A percentile compares a stretch with the other conserved stretches of the same genome.
These are phyloP conservation scores for Scaptomyza flava DNA, from an alignment of 2,888 invertebrate genomes.

Conservation along the genomic window DNA sequence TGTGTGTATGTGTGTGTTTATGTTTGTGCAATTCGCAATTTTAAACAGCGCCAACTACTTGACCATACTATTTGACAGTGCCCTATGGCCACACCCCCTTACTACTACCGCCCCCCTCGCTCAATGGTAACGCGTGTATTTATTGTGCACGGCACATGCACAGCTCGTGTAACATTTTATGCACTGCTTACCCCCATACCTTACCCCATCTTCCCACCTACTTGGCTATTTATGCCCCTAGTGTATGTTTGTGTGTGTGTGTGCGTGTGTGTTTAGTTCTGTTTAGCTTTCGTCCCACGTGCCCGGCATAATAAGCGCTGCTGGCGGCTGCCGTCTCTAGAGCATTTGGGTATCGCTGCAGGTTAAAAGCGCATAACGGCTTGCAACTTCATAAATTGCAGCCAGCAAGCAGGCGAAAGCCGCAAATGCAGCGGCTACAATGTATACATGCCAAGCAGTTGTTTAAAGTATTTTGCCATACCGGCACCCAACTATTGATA, in stretches of 20 bases:
- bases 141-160: conserved; percentile 73
- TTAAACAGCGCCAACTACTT: conserved; percentile 60
- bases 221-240: conserved; percentile 61
- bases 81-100: not conserved
- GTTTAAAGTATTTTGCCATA: conserved; percentile 36
- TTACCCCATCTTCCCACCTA: not conserved
- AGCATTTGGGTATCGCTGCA: conserved; percentile 56
- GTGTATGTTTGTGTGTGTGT: conserved; percentile 20
- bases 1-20: no score
- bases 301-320: conserved; percentile 68
- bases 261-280: conserved; percentile 35
- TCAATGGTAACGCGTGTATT: conserved; percentile 51
- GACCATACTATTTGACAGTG: conserved; percentile 63
- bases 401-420: conserved; percentile 18
- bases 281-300: conserved; percentile 72
- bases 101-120: not conserved
- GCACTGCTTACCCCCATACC: conserved; percentile 17
- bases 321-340: conserved; percentile 25
- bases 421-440: conserved; percentile 45
- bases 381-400: conserved; percentile 74
- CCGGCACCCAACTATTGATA: not conserved
- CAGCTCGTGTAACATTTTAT: conserved; percentile 70
- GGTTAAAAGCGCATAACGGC: conserved; percentile 78
- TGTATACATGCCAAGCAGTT: conserved; percentile 73
- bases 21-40: conserved; percentile 40